Conservation (phyloP, 1,140 invertebrate genomes). For the Sinonovacula constricta region DNA sequence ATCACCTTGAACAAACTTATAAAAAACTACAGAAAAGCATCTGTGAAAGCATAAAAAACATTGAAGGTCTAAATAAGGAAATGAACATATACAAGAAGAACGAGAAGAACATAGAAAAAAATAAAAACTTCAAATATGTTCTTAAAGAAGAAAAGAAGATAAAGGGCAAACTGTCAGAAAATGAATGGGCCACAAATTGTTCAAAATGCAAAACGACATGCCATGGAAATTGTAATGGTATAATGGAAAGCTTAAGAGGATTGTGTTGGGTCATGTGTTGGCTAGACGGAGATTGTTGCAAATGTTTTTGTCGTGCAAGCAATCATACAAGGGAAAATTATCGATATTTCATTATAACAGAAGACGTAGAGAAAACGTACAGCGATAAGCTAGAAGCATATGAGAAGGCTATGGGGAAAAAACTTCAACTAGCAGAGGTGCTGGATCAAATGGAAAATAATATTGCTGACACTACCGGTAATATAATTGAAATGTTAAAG, state of each 20-base stretch:
- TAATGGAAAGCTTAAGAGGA: neutral
- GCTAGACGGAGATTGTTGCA: neutral
- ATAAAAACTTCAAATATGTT: neutral
- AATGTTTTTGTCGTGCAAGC: neutral
- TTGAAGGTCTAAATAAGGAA: neutral
- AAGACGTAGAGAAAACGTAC: neutral
- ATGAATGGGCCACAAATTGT: constrained; percentile 9
- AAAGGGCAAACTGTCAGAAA: neutral
- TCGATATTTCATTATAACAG: neutral
- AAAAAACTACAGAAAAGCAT: neutral
- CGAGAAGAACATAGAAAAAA: neutral
- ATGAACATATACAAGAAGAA: neutral
- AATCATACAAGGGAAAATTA: neutral
- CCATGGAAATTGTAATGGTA: neutral
- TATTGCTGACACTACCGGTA: neutral
- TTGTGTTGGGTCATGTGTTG: neutral
- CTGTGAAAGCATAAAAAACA: neutral
- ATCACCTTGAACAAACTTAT: neutral
- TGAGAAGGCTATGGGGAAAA: neutral
- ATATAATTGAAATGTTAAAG: neutral
- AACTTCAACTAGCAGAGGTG: neutral
- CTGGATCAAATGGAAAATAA: neutral
- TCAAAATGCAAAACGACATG: neutral
- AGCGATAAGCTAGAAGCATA: neutral
- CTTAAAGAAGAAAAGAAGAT: too few relatives aligned